Percentiles rank a stretch among this genome's conserved stretches.
phyloP scores from a whole-genome alignment of 2,797 vertebrate species.

The Mareca strepera region DNA sequence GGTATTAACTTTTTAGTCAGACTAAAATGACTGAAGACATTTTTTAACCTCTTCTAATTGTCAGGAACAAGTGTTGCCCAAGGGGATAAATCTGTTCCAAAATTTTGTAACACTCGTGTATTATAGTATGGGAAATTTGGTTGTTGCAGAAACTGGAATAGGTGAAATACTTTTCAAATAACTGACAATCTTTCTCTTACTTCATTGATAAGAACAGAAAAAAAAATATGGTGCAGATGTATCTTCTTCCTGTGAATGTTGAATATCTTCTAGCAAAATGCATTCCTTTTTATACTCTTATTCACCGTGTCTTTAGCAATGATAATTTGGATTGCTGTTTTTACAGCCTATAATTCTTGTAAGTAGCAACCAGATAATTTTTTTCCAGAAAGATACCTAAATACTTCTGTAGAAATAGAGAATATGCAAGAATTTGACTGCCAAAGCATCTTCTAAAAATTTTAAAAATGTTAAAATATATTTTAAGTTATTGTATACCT shows the following conservation, averaged over 20 bases:
- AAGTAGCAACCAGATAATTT: background rate
- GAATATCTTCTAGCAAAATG: background rate
- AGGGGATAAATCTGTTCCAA: background rate
- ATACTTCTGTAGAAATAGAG: conserved; percentile 30
- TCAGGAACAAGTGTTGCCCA: background rate
- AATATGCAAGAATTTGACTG: conserved; percentile 41
- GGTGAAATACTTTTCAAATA: conserved; percentile 1
- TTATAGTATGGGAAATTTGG: background rate
- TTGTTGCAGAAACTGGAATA: conserved; percentile 1
- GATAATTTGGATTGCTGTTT: conserved; percentile 30
- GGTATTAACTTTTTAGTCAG: background rate
- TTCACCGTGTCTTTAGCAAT: conserved; percentile 7
- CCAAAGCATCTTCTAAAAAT: conserved; percentile 44
- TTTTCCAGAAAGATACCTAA: background rate
- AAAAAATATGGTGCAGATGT: background rate
- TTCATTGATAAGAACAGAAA: conserved; percentile 13
- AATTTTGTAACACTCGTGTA: background rate
- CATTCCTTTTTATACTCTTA: conserved; percentile 29
- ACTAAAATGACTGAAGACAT: background rate
- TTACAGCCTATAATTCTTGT: background rate
- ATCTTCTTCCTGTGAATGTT: background rate
- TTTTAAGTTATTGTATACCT: conserved; percentile 66
- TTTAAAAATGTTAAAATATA: conserved; percentile 52
- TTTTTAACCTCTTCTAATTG: background rate
- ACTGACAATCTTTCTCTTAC: conserved; percentile 3